Evolutionary conservation across 92 coral and sea anemone genomes (phyloP), one percentile per base, ranked within the genome.

Genomic region (Isaurus tuberculatus): DNA sequence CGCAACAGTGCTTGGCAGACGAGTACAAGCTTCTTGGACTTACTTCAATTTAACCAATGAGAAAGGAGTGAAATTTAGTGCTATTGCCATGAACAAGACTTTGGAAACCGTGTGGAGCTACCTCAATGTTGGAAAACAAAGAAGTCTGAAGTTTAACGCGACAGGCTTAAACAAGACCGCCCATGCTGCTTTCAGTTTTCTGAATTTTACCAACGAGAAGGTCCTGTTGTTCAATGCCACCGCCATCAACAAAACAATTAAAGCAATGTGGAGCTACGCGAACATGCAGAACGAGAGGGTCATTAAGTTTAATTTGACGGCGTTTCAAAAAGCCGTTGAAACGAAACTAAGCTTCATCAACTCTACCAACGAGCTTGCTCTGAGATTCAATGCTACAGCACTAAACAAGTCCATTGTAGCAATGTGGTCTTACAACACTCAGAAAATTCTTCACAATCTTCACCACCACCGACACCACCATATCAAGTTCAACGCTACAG

Each of bases 1-100:
- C 55, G 94, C 97, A 80, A 84, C 91, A 30, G 85, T 92, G 2
- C 86, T 92, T 79, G 95, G 98, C n/a, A 82, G 89, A 37, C 92
- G 94, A 53, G 80, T 95, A 58, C 83, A 90, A 43, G 84, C 95
- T 44, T 80, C 83, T 5, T 73, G 81, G 91, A 91, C 93, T 27
- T 93, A 83, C 75, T 87, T 88, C 58, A 84, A 90, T 79, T 67
- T 88, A 74, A 85, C 91, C 70, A 86, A 84, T 67, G 91, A 86
- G 23, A 90, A 88, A 57, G 94, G 93, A 57, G 10, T 95, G 65
- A 92, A 93, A 75, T 85, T 95, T 70, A 88, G 86, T 60, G 90
- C 85, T 20, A 43, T 85, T 32, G 88, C 88, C 26, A 55, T 92
- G 82, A 87, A 87, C 77, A 91, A 93, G 75, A 84, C 92, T 28